Conservation (phyloP, 2,797 vertebrate species). For the Myotis myotis region DNA sequence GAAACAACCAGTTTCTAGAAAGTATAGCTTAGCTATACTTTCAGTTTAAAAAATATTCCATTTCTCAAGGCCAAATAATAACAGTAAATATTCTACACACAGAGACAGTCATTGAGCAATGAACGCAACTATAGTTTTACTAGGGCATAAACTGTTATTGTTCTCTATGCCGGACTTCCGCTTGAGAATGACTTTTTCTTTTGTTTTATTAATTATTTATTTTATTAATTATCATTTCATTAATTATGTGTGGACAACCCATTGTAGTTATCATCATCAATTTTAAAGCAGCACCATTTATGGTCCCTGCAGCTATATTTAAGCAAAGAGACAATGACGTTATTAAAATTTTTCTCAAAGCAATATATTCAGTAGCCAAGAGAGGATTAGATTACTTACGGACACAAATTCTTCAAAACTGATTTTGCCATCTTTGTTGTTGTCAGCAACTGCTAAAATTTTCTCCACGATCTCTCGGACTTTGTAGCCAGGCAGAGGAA, state of each 20-base stretch:
- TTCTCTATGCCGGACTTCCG: not conserved
- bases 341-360: not conserved
- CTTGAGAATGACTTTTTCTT: not conserved
- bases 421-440: constrained; percentile 96
- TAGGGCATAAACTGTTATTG: not conserved
- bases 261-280: not conserved
- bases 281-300: not conserved
- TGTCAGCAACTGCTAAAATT: constrained; percentile 91
- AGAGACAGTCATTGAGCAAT: not conserved
- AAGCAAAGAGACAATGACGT: not conserved
- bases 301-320: not conserved
- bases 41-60: not conserved
- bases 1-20: not conserved
- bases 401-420: constrained; percentile 97
- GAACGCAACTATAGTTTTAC: not conserved
- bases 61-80: not conserved
- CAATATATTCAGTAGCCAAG: not conserved
- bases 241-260: not conserved
- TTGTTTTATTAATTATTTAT: not conserved
- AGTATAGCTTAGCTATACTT: not conserved
- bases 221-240: not conserved
- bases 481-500: constrained; percentile 94
- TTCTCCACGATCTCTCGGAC: constrained; percentile 95
- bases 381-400: constrained; percentile 82
- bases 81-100: not conserved